Evolutionary conservation across 35 echinoderm and acorn worm species (phyloP).

Genomic region (Anneissia japonica): DNA sequence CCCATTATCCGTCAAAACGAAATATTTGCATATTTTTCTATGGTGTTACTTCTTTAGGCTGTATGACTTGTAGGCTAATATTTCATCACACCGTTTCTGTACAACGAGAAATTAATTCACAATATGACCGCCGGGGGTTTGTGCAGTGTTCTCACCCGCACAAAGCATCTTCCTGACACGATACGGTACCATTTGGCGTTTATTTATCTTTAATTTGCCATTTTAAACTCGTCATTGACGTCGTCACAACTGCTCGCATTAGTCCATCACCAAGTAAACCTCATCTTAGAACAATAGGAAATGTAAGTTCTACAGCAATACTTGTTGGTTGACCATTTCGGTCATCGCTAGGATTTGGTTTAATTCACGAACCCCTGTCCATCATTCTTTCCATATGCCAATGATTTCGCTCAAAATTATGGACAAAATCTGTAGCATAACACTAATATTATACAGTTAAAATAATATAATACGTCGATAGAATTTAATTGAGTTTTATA

Average conservation of each 20-base stretch:
- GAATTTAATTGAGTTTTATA: background rate
- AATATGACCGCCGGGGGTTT: background rate
- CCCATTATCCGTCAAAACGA: too few species aligned
- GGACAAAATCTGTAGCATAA: too few species aligned
- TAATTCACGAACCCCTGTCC: too few species aligned
- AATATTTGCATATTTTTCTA: background rate
- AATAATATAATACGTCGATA: background rate
- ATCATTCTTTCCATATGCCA: too few species aligned
- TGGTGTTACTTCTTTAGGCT: background rate
- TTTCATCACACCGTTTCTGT: background rate
- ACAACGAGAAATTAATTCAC: background rate
- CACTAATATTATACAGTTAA: too few species aligned
- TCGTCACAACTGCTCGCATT: background rate
- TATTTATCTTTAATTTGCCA: constrained; percentile 2
- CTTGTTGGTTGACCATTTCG: too few species aligned
- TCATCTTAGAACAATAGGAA: too few species aligned
- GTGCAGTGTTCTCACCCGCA: background rate
- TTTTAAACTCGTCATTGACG: background rate
- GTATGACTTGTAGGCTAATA: background rate
- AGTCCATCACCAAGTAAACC: too few species aligned
- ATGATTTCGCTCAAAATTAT: too few species aligned
- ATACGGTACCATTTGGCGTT: constrained; percentile 1
- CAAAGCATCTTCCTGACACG: background rate
- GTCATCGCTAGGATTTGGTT: too few species aligned
- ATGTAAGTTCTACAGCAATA: too few species aligned